phyloP scores from a whole-genome alignment of 2,888 invertebrate genomes.

The Oasisia sp. region DNA sequence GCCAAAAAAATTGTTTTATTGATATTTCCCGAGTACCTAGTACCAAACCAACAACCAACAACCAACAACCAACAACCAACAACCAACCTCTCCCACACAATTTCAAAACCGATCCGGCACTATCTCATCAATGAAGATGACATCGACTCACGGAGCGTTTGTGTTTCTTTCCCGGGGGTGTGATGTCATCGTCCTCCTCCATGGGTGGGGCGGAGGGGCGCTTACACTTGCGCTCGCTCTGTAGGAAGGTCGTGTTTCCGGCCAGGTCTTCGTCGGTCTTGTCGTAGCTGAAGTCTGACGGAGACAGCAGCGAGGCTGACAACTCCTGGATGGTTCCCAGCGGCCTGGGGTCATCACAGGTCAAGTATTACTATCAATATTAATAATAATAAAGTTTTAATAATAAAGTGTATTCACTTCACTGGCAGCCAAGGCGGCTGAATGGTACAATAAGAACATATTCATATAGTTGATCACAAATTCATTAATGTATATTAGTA shows the following conservation, averaged over 20 bases:
- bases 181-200: constrained; percentile 43
- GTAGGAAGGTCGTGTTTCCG: constrained; percentile 44
- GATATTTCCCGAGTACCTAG: too few relatives aligned
- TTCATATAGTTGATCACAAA: too few relatives aligned
- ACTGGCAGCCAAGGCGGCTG: too few relatives aligned
- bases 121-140: neutral
- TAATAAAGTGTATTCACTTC: too few relatives aligned
- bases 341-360: neutral
- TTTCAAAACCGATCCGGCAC: neutral
- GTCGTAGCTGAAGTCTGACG: constrained; percentile 78
- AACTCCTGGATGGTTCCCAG: constrained; percentile 36
- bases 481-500: too few relatives aligned
- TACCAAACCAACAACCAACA: too few relatives aligned
- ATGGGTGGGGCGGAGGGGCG: constrained; percentile 58
- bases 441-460: too few relatives aligned
- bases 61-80: neutral
- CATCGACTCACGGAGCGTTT: neutral
- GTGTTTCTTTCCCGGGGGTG: constrained; percentile 65
- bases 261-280: constrained; percentile 77
- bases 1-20: too few relatives aligned
- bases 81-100: neutral
- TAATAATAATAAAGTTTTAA: too few relatives aligned
- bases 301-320: constrained; percentile 78
- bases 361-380: too few relatives aligned
- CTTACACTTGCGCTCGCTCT: constrained; percentile 49